Base-by-base conservation (phyloP, 2,113 vertebrate genomes). In the Dolichallabes microphthalmus region DNA sequence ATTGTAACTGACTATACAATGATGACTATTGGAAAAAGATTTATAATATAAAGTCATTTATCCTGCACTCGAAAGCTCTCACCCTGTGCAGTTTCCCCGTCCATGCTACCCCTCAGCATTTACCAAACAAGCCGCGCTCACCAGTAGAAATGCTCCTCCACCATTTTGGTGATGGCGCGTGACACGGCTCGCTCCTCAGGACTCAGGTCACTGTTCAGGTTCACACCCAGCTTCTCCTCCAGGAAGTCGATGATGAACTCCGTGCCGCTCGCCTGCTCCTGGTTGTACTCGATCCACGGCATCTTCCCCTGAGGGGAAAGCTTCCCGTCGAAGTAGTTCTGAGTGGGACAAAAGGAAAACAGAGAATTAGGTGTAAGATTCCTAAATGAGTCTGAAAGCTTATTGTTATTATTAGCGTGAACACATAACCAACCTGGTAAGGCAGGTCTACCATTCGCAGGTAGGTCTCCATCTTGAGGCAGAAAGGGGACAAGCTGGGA, bases 261-360 rank as follows among this genome's bases (percentile, higher is more conserved):
- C 0, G 97, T 96, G 85, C 98, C 97, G 87, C 94, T 98, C 75
- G 97, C 97, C 76, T 96, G 96, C 93, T 97, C 96, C 90, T 96
- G 94, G 92, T 98, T 98, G 93, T 99, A 99, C 92, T 98, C 97
- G 73, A 99, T 97, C 98, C 98, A 99, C 53, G 98, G 98, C 98
- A 99, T 99, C 91, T 99, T 99, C 86, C 98, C 98, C 94, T 98
- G 98, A 66, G 97, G 96, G 53, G 98, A 99, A 88, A 99, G 96
- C 93, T 97, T 98, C 92, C 98, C 98, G 89, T 98, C 97, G 91
- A 99, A 99, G 94, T 97, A 98, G 92, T 98, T 99, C 98, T 99
- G 87, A 19, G 2, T 50, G 74, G 66, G 69, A 15, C 12, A 45
- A 17, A 10, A 63, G 20, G n/a, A 30, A 15, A 45, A 55, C 3